Base-by-base conservation (phyloP, 2,888 invertebrate species). In the Eucera pruinosa region DNA sequence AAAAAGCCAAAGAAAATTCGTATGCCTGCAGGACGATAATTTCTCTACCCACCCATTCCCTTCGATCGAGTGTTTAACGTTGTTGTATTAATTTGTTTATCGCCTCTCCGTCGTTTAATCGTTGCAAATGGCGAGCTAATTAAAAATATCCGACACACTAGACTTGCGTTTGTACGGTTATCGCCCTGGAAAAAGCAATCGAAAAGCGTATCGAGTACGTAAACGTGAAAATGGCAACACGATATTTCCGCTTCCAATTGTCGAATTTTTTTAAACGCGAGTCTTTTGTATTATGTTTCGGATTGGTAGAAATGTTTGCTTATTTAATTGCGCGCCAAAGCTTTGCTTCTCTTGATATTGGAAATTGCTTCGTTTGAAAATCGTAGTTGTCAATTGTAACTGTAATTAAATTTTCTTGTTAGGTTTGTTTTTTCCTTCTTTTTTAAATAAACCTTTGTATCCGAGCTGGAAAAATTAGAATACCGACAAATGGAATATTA, bases 81-180 rank as follows among this genome's bases (percentile, higher is more conserved):
- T 43, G 39, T 39, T 48, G 54, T 50, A 68, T 81, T 82, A 81
- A 82, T 83, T 82, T 84, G 75, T 83, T 84, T 83, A 84, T 69
- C 68, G 18, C 7, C 47, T 27, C 33, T 50, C 50, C 36, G 45
- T 3, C 48, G 76, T 74, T 75, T 81, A 67, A 73, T 72, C 73
- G 75, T 75, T 47, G 82, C 83, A 82, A 85, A 85, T 80, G 80
- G 78, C 79, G 70, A 60, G 77, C 66, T 89, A 88, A 89, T 89
- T 89, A 88, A 88, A 89, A 89, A 86, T 87, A 88, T 86, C 85
- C 84, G 85, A 88, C n/a, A n/a, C n/a, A n/a, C n/a, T 87, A 84
- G 83, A 78, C 81, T 80, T 57, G 78, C 41, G 41, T 25, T 64
- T 73, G 75, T 78, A 78, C 81, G 84, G 86, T 86, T 83, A 87